Evolutionary conservation across 2,888 invertebrate species (phyloP).

Genomic region (Geophilus truncorum): DNA sequence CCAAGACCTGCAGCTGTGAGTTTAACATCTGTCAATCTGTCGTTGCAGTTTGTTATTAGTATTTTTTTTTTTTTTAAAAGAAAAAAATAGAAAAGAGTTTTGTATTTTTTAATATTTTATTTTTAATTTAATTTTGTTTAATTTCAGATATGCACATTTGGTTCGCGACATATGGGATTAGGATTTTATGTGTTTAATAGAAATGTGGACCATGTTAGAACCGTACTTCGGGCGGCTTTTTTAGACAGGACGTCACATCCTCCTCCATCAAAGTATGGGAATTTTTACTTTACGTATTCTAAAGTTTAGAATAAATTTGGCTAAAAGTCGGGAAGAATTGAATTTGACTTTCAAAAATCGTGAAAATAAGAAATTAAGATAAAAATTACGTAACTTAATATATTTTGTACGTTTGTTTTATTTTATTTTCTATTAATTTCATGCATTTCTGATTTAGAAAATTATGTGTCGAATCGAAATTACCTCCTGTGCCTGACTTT

Average conservation of each 20-base stretch:
- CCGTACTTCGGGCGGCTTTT: constrained; percentile 35
- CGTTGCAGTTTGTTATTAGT: no score
- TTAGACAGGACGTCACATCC: constrained; percentile 34
- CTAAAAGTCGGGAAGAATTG: no score
- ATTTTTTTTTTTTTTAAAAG: not conserved
- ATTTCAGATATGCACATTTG: constrained; percentile 37
- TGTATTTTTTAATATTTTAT: not conserved
- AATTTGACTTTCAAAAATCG: no score
- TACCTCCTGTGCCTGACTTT: constrained; percentile 38
- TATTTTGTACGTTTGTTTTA: no score
- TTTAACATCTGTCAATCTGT: not conserved
- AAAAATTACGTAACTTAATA: no score
- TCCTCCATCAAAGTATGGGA: constrained; percentile 36
- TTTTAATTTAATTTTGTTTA: not conserved
- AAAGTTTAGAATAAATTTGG: no score
- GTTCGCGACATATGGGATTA: constrained; percentile 36
- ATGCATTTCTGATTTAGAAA: no score
- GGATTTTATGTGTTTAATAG: constrained; percentile 37
- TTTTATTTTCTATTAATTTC: not conserved
- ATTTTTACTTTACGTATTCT: no score
- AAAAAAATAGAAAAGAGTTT: no score
- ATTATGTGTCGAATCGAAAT: constrained; percentile 37
- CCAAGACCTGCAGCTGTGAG: constrained; percentile 37
- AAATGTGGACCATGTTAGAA: constrained; percentile 34
- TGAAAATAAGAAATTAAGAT: no score